Base-by-base conservation (phyloP, 1,140 invertebrate species). In the Drosophila subobscura region DNA sequence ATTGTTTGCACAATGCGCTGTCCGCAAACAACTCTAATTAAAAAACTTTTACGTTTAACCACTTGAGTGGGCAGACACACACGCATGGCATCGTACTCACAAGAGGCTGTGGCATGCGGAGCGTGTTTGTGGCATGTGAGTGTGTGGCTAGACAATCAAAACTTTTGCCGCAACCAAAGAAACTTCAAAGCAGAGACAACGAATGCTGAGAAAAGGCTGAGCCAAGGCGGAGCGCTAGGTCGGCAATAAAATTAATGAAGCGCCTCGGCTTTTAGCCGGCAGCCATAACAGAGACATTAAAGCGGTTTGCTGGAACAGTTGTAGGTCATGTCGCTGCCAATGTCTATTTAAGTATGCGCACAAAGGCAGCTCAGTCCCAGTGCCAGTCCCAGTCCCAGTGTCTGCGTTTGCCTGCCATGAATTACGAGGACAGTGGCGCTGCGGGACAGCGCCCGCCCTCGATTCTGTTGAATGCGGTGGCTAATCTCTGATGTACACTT, bases 11-110 rank as follows among this genome's bases (percentile, higher is more conserved):
- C 75, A 84, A 75, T 72, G 61, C 65, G 78, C 57, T 89, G 78
- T 61, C 74, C 83, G 54, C 83, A 61, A 86, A 81, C 83, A 86
- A 83, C 83, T 89, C 84, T 86, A 88, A 86, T 86, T 86, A 86
- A 88, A 86, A 86, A 86, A 86, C 71, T 86, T 86, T 86, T 74
- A 88, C 83, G 83, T 83, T 86, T 86, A 86, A 86, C 83, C 83
- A 88, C 81, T 86, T 78, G 66, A 88, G 74, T 88, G 78, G 60
- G 74, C 70, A 45, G 50, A 59, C 60, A 61, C 72, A 63, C 68
- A 57, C 29, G 59, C 56, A 49, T 16, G 44, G 22, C 54, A 67
- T 59, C 3, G 29, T 25, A 33, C 54, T 63, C 64, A 23, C 45
- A 25, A 45, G 41, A 54, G 61, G 64, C 46, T 29, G 27, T 53